phyloP scores from a whole-genome alignment of 2,113 vertebrate species.

The Microcebus murinus region DNA sequence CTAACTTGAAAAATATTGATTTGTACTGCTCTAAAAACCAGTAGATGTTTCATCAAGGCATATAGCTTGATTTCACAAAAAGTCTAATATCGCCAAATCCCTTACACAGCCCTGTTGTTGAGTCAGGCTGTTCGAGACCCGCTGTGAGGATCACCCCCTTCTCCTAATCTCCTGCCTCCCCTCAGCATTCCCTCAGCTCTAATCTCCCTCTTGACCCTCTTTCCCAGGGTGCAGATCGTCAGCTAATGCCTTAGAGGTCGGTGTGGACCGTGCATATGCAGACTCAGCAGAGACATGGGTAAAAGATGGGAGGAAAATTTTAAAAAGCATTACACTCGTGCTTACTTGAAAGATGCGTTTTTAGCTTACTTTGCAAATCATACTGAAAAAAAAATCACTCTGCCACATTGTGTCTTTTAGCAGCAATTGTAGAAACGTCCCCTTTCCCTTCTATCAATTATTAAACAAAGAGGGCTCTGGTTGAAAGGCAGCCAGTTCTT shows the following conservation, averaged over 20 bases:
- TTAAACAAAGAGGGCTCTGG: constrained; percentile 9
- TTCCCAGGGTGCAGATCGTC: not conserved
- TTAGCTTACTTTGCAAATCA: constrained; percentile 39
- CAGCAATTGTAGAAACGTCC: constrained; percentile 5
- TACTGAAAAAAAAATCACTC: not conserved
- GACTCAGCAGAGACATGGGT: not conserved
- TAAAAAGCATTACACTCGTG: not conserved
- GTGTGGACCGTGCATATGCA: fast-evolving
- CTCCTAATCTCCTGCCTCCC: not conserved
- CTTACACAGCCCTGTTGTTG: not conserved
- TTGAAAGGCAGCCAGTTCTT: not conserved
- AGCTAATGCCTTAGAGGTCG: not conserved
- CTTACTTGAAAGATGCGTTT: constrained; percentile 10
- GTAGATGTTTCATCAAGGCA: not conserved
- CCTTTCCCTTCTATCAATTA: not conserved
- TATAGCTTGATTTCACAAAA: not conserved
- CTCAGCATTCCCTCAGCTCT: not conserved
- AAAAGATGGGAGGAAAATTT: constrained; percentile 3
- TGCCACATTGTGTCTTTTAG: not conserved
- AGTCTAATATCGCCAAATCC: not conserved
- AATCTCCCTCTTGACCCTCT: not conserved
- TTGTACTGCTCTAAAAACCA: constrained; percentile 21
- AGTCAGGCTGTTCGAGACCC: not conserved
- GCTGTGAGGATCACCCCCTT: fast-evolving
- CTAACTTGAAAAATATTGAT: constrained; percentile 62